Percentiles rank a stretch among this genome's conserved stretches.
phyloP scores from a whole-genome alignment of 2,113 vertebrate genomes.

The Ellobius talpinus region DNA sequence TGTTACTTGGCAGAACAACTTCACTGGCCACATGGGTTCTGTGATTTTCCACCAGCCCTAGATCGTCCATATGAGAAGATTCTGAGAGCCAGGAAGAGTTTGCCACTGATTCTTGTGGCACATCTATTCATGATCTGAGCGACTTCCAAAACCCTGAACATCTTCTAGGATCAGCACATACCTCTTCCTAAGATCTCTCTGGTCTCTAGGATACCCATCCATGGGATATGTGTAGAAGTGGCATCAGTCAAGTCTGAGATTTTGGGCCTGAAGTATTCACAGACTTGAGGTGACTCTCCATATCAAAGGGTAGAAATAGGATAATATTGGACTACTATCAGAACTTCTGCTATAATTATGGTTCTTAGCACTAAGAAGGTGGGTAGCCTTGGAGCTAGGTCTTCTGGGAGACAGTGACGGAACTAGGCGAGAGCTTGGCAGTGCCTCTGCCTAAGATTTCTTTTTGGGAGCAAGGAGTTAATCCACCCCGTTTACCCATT shows the following conservation, averaged over 20 bases:
- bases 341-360: background rate
- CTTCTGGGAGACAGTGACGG: background rate
- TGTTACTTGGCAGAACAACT: background rate
- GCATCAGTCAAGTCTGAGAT: background rate
- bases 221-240: too few species aligned
- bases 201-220: background rate
- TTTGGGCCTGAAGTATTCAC: background rate
- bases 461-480: constrained; percentile 62
- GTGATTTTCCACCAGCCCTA: background rate
- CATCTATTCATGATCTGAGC: background rate
- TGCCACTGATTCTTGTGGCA: background rate
- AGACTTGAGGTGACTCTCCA: background rate
- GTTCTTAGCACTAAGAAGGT: background rate
- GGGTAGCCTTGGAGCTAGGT: background rate
- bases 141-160: rapidly evolving
- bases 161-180: background rate
- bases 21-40: rapidly evolving
- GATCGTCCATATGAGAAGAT: background rate
- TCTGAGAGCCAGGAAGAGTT: background rate
- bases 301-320: background rate
- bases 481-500: background rate
- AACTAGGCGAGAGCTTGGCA: background rate
- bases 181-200: background rate
- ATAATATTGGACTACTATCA: too few species aligned
- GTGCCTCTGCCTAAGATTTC: background rate